Evolutionary conservation across 2,113 vertebrate genomes (phyloP).

Genomic region (Sinocyclocheilus anshuiensis): DNA sequence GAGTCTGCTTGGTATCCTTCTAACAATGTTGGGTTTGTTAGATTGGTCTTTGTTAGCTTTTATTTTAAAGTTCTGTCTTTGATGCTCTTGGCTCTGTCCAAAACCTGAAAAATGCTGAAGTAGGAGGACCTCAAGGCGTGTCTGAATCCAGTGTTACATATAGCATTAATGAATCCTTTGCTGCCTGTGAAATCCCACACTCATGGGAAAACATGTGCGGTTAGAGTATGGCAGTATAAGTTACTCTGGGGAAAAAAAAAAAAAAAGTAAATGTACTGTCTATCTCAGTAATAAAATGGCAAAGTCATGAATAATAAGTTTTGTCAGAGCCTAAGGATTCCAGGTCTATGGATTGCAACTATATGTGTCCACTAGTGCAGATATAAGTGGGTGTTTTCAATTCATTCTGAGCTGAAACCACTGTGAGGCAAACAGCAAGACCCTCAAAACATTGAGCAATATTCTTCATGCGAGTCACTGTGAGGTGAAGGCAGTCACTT

Average conservation of each 20-base stretch:
- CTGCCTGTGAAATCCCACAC: neutral
- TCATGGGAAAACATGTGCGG: neutral
- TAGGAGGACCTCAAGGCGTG: neutral
- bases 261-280: too few relatives aligned
- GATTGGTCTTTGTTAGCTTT: conserved; percentile 7
- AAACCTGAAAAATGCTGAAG: neutral
- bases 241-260: too few relatives aligned
- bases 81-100: neutral
- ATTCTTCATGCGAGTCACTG: too few relatives aligned
- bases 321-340: too few relatives aligned
- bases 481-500: too few relatives aligned
- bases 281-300: too few relatives aligned
- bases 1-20: neutral
- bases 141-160: neutral
- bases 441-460: neutral
- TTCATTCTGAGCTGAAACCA: neutral
- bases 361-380: neutral
- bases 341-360: neutral
- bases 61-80: conserved; percentile 2
- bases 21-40: neutral
- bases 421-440: neutral
- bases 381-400: neutral
- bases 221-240: too few relatives aligned
- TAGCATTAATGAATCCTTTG: neutral
- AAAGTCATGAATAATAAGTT: too few relatives aligned